Evolutionary conservation across 2,888 invertebrate species (phyloP).

Genomic region (Diaprepes abbreviatus): DNA sequence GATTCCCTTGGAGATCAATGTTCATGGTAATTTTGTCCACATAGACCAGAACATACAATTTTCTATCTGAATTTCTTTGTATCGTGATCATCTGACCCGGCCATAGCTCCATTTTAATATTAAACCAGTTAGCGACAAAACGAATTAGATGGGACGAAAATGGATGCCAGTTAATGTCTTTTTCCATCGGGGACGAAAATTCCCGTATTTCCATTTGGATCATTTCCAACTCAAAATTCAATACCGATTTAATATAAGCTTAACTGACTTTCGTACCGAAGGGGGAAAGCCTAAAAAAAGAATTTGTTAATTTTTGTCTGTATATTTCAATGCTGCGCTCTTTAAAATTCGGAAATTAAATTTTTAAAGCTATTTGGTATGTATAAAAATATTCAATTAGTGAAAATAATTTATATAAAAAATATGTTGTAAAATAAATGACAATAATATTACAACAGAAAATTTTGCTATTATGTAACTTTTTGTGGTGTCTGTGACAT

Average conservation of each 20-base stretch:
- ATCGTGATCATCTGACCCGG: too few relatives aligned
- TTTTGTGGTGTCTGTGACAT: too few relatives aligned
- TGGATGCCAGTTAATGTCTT: constrained; percentile 1
- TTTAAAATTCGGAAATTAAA: not conserved
- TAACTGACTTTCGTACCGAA: constrained; percentile 2
- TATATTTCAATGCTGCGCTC: not conserved
- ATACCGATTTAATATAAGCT: constrained; percentile 9
- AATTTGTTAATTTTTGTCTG: not conserved
- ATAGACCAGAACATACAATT: too few relatives aligned
- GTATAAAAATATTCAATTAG: too few relatives aligned
- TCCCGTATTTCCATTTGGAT: constrained; percentile 12
- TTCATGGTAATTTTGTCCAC: too few relatives aligned
- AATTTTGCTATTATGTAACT: too few relatives aligned
- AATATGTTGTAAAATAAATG: too few relatives aligned
- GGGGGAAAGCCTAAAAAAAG: not conserved
- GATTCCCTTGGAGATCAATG: too few relatives aligned
- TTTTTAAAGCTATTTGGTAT: too few relatives aligned
- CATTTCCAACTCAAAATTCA: constrained; percentile 12
- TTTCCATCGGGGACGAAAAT: not conserved
- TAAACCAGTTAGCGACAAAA: not conserved
- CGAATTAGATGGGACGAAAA: not conserved
- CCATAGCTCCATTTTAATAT: not conserved
- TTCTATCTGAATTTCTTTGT: too few relatives aligned
- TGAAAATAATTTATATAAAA: too few relatives aligned
- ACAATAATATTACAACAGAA: too few relatives aligned